These are phyloP conservation scores for Troilus luridus DNA, from an alignment of 2,888 invertebrate species.

Conservation along the genomic window DNA sequence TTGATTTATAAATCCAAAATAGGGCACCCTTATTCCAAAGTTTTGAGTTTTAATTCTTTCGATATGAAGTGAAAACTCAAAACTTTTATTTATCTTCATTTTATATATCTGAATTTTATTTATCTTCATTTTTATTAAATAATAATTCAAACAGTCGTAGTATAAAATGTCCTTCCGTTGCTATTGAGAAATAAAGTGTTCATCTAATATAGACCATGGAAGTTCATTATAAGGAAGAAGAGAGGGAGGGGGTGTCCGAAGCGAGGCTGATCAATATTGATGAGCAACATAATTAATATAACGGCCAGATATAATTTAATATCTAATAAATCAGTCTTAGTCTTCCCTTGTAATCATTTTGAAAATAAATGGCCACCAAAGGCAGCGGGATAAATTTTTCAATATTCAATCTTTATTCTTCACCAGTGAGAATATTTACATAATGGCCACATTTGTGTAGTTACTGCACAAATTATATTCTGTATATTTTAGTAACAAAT, in stretches of 20 bases:
- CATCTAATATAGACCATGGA: neutral
- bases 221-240: neutral
- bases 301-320: constrained; percentile 14
- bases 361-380: neutral
- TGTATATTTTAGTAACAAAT: no score
- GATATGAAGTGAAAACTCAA: no score
- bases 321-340: constrained; percentile 23
- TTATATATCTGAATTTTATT: neutral
- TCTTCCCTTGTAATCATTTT: neutral
- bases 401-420: neutral
- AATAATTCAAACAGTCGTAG: neutral
- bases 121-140: neutral
- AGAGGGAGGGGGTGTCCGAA: neutral
- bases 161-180: neutral
- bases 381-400: neutral
- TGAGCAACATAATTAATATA: neutral
- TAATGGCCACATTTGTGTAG: neutral
- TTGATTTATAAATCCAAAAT: no score
- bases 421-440: neutral
- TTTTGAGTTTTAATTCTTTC: no score
- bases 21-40: no score
- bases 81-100: no score
- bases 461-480: neutral
- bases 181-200: neutral
- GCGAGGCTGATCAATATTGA: neutral